Evolutionary conservation across 2,797 vertebrate species (phyloP).

Genomic region (Hemibagrus guttatus): DNA sequence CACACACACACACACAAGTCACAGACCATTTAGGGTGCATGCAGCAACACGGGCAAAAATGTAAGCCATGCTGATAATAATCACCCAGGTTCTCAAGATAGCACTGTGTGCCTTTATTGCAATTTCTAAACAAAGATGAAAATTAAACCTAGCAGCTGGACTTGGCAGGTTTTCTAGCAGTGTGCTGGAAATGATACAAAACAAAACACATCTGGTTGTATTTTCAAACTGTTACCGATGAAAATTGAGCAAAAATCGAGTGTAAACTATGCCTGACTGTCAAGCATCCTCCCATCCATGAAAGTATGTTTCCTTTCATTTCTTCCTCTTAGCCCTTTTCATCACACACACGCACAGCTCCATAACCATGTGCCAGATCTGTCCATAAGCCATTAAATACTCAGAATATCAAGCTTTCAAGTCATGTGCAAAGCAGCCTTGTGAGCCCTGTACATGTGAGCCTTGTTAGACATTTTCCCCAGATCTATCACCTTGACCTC

Average conservation of each 20-base stretch:
- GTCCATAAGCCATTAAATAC: constrained; percentile 56
- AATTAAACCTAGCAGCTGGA: constrained; percentile 11
- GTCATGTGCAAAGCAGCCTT: constrained; percentile 22
- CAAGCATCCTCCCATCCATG: constrained; percentile 48
- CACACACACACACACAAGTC: background rate
- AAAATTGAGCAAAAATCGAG: constrained; percentile 46
- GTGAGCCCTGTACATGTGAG: constrained; percentile 18
- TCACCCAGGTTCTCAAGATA: constrained; percentile 6
- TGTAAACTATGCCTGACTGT: constrained; percentile 44
- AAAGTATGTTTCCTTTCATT: constrained; percentile 54
- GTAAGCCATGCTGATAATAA: constrained; percentile 25
- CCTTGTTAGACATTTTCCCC: constrained; percentile 33
- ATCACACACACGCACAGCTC: constrained; percentile 19
- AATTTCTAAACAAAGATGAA: constrained; percentile 36
- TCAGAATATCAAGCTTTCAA: constrained; percentile 38
- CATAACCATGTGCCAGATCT: constrained; percentile 48
- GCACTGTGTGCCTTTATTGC: constrained; percentile 2
- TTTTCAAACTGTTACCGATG: constrained; percentile 42
- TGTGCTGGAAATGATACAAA: constrained; percentile 36
- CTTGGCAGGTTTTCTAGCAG: constrained; percentile 45
- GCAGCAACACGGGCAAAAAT: constrained; percentile 27
- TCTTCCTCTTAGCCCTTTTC: background rate
- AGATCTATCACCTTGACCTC: constrained; percentile 29
- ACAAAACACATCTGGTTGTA: constrained; percentile 57
- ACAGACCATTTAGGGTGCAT: constrained; percentile 31